These are phyloP conservation scores for Athalia circularis DNA, from an alignment of 2,888 invertebrate species.

Conservation along the genomic window DNA sequence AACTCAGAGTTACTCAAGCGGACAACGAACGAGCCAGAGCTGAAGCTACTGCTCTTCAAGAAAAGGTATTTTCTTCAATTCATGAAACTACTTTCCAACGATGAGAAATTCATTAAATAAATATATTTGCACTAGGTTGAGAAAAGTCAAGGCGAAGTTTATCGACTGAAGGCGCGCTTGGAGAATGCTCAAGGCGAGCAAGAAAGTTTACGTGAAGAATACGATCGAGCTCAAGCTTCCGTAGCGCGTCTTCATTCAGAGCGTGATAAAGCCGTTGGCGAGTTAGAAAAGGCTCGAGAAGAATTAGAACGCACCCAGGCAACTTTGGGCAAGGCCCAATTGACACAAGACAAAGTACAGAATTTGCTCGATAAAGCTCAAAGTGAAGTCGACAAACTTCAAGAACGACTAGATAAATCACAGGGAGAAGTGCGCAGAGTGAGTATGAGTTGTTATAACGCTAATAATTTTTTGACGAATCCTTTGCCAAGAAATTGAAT, in stretches of 20 bases:
- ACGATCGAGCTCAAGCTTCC: conserved; percentile 89
- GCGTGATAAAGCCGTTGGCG: conserved; percentile 89
- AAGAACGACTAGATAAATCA: conserved; percentile 90
- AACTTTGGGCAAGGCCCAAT: conserved; percentile 92
- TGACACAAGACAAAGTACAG: conserved; percentile 94
- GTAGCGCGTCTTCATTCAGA: conserved; percentile 91
- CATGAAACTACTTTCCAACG: not conserved
- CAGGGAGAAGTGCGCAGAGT: conserved; percentile 89
- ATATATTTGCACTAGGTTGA: conserved; percentile 77
- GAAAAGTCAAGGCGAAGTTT: conserved; percentile 96
- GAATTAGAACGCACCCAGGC: conserved; percentile 93
- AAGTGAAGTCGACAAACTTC: conserved; percentile 91
- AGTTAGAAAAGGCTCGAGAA: conserved; percentile 90
- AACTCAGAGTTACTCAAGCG: conserved; percentile 92
- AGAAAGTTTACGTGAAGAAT: conserved; percentile 93
- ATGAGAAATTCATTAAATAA: not conserved
- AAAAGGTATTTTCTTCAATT: conserved; percentile 78
- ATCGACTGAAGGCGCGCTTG: conserved; percentile 93
- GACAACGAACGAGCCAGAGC: conserved; percentile 91
- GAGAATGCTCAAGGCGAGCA: conserved; percentile 97
- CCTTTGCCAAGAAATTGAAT: not conserved
- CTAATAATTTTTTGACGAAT: not conserved
- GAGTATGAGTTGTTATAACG: conserved; percentile 62
- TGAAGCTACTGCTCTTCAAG: conserved; percentile 90
- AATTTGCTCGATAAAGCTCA: conserved; percentile 92